phyloP scores from a whole-genome alignment of 2,113 vertebrate genomes.

The Pongo pygmaeus region DNA sequence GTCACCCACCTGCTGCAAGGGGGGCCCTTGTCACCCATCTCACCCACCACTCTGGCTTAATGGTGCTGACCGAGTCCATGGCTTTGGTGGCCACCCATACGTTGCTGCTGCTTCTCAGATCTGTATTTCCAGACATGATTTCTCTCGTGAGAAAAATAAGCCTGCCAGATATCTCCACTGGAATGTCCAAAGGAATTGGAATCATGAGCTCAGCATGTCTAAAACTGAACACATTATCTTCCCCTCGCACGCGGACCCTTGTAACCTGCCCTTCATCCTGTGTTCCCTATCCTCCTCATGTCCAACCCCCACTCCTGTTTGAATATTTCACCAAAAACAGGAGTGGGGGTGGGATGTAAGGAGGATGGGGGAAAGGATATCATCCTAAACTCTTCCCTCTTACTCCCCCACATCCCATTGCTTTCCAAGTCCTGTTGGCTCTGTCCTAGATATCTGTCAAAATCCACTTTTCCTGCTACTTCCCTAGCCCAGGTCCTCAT shows the following conservation, averaged over 20 bases:
- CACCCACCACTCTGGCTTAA: background rate
- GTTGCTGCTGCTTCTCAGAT: background rate
- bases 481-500: background rate
- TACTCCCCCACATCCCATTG: background rate
- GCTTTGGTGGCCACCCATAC: background rate
- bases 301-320: too few species aligned
- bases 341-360: background rate
- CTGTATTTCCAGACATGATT: background rate
- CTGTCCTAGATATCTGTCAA: background rate
- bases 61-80: background rate
- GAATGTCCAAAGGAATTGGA: background rate
- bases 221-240: background rate
- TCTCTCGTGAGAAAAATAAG: background rate
- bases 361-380: background rate
- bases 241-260: too few species aligned
- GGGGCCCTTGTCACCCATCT: background rate
- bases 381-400: background rate
- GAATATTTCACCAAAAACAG: background rate
- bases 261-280: background rate
- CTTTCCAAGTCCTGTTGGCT: background rate
- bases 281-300: too few species aligned
- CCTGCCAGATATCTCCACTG: background rate
- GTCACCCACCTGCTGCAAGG: background rate
- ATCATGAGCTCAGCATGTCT: background rate
- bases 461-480: background rate